Percentiles rank a stretch among this genome's conserved stretches.
phyloP scores from a whole-genome alignment of 2,888 invertebrate species.

The Sinodicranocentrus sp. region DNA sequence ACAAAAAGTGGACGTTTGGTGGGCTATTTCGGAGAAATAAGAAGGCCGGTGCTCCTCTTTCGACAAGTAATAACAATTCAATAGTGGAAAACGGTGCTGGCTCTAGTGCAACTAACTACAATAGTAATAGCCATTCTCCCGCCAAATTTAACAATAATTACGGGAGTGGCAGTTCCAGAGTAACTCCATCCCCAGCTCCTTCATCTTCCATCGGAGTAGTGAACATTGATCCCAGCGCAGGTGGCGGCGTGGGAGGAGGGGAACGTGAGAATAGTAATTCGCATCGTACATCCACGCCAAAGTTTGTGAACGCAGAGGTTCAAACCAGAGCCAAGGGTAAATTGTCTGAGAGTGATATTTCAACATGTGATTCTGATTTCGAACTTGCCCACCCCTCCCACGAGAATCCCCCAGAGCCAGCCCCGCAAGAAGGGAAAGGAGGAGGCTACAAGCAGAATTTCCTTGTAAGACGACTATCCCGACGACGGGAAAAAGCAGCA shows the following conservation, averaged over 20 bases:
- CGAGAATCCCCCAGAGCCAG: conserved; percentile 52
- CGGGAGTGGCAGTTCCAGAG: neutral
- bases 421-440: conserved; percentile 42
- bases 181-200: conserved; percentile 18
- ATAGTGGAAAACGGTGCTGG: conserved; percentile 27
- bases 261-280: conserved; percentile 29
- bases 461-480: conserved; percentile 77
- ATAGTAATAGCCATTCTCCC: conserved; percentile 51
- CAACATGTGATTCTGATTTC: conserved; percentile 72
- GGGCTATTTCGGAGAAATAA: conserved; percentile 84
- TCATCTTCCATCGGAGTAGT: conserved; percentile 53
- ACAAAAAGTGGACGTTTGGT: conserved; percentile 86
- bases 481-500: conserved; percentile 79
- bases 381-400: conserved; percentile 46
- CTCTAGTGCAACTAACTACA: conserved; percentile 3
- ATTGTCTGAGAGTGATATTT: conserved; percentile 72
- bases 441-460: conserved; percentile 76
- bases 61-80: conserved; percentile 50
- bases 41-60: conserved; percentile 77
- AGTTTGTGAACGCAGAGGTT: conserved; percentile 66
- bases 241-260: conserved; percentile 6
- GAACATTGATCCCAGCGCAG: conserved; percentile 27
- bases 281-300: conserved; percentile 21
- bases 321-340: conserved; percentile 62
- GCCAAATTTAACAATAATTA: conserved; percentile 61